Evolutionary conservation across 2,888 invertebrate genomes (phyloP).

Genomic region (Campaea margaritaria): DNA sequence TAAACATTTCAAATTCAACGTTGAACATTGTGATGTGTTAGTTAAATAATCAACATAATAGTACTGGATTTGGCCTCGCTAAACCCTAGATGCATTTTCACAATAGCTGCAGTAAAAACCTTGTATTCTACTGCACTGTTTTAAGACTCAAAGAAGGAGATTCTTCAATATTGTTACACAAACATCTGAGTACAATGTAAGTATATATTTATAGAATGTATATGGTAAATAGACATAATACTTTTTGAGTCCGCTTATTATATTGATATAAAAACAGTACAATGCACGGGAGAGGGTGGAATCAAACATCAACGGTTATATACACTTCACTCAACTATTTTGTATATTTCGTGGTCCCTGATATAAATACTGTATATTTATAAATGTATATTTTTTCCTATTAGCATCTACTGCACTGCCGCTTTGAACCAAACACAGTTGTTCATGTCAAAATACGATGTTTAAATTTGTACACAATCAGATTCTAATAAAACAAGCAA

Average conservation of each 20-base stretch:
- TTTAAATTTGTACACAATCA: background rate
- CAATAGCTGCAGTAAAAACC: background rate
- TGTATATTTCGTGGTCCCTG: slow-evolving; percentile 58
- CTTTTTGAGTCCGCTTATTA: slow-evolving; percentile 2
- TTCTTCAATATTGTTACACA: slow-evolving; percentile 22
- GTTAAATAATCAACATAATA: slow-evolving; percentile 29
- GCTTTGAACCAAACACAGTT: slow-evolving; percentile 23
- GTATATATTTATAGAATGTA: background rate
- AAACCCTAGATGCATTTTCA: slow-evolving; percentile 4
- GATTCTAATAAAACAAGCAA: too few species aligned
- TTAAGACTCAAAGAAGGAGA: slow-evolving; percentile 36
- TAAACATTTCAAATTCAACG: slow-evolving; percentile 11
- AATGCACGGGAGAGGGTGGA: slow-evolving; percentile 25
- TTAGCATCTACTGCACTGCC: slow-evolving; percentile 41
- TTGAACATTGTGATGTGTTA: slow-evolving; percentile 22
- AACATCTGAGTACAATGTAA: too few species aligned
- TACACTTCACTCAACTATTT: slow-evolving; percentile 39
- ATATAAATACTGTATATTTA: slow-evolving; percentile 51
- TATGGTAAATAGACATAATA: too few species aligned
- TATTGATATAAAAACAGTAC: slow-evolving; percentile 28
- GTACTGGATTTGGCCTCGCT: slow-evolving; percentile 27
- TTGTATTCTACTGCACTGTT: slow-evolving; percentile 21
- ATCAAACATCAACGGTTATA: slow-evolving; percentile 28
- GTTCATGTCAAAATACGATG: background rate
- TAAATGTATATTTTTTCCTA: slow-evolving; percentile 30